These are phyloP conservation scores for Papilio polytes DNA, from an alignment of 1,140 invertebrate genomes.

Conservation along the genomic window DNA sequence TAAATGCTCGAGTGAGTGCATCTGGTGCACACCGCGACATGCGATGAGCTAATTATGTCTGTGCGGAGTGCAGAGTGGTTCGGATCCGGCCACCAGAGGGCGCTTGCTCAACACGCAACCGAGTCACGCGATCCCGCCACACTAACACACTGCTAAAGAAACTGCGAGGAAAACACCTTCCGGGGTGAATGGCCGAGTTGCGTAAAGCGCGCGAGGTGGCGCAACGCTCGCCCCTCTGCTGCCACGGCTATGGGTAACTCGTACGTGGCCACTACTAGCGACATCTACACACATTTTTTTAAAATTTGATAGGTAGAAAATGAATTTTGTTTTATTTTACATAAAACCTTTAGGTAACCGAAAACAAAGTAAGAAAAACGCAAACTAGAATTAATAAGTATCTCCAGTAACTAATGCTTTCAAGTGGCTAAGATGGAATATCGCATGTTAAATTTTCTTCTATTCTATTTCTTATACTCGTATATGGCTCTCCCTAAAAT, in stretches of 20 bases:
- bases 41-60: slow-evolving; percentile 59
- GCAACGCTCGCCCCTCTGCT: slow-evolving; percentile 62
- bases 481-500: no score
- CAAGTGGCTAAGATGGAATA: no score
- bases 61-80: slow-evolving; percentile 50
- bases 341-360: no score
- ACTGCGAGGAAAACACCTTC: slow-evolving; percentile 81
- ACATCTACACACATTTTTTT: background rate
- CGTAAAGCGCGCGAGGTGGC: slow-evolving; percentile 74
- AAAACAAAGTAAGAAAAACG: background rate
- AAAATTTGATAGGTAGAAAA: no score
- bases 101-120: slow-evolving; percentile 65
- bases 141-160: slow-evolving; percentile 81
- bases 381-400: background rate
- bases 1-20: slow-evolving; percentile 49
- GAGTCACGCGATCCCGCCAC: slow-evolving; percentile 74
- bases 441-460: background rate
- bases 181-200: slow-evolving; percentile 81
- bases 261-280: background rate
- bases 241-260: slow-evolving; percentile 19
- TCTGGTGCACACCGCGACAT: slow-evolving; percentile 49
- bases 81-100: slow-evolving; percentile 59
- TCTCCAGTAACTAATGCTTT: background rate
- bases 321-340: no score
- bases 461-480: no score